A percentile compares a stretch with the other conserved stretches of the same genome.
phyloP scores from a whole-genome alignment of 2,797 vertebrate genomes.

The Eutrigla gurnardus region DNA sequence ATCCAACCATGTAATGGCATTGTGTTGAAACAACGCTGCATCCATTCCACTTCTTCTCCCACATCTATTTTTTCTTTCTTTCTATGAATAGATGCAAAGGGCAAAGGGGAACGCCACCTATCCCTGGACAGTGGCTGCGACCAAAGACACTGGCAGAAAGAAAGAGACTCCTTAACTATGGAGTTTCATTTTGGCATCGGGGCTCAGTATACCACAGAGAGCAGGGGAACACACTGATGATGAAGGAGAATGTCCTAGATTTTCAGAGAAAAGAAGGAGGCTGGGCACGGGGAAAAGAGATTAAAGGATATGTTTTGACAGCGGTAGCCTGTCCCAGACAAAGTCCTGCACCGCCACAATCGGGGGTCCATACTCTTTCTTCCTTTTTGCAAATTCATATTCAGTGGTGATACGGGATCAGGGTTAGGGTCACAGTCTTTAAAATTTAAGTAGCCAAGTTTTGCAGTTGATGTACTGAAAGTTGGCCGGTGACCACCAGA shows the following conservation, averaged over 20 bases:
- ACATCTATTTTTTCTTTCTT: not conserved
- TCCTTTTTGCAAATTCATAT: slow-evolving; percentile 22
- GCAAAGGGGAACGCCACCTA: slow-evolving; percentile 29
- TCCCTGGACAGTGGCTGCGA: slow-evolving; percentile 35
- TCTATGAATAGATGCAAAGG: slow-evolving; percentile 29
- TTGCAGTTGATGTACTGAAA: not conserved
- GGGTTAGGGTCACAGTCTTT: slow-evolving; percentile 15
- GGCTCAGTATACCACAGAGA: slow-evolving; percentile 69
- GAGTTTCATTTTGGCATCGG: slow-evolving; percentile 64
- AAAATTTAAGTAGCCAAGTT: slow-evolving; percentile 4
- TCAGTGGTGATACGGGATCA: not conserved
- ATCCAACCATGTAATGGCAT: slow-evolving; percentile 34
- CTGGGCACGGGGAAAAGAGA: slow-evolving; percentile 60
- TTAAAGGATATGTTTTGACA: slow-evolving; percentile 79
- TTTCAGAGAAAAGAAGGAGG: slow-evolving; percentile 69
- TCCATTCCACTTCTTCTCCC: slow-evolving; percentile 5
- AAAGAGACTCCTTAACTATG: slow-evolving; percentile 73
- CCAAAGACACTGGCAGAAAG: slow-evolving; percentile 51
- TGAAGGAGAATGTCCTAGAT: slow-evolving; percentile 81
- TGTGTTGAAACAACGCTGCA: slow-evolving; percentile 15
- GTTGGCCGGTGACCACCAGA: slow-evolving; percentile 6
- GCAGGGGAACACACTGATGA: slow-evolving; percentile 64
- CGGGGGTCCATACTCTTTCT: slow-evolving; percentile 24
- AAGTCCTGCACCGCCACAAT: slow-evolving; percentile 55
- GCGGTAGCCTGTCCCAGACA: slow-evolving; percentile 61